These are phyloP conservation scores for Ammodytes marinus DNA, from an alignment of 2,113 vertebrate genomes.

Conservation along the genomic window DNA sequence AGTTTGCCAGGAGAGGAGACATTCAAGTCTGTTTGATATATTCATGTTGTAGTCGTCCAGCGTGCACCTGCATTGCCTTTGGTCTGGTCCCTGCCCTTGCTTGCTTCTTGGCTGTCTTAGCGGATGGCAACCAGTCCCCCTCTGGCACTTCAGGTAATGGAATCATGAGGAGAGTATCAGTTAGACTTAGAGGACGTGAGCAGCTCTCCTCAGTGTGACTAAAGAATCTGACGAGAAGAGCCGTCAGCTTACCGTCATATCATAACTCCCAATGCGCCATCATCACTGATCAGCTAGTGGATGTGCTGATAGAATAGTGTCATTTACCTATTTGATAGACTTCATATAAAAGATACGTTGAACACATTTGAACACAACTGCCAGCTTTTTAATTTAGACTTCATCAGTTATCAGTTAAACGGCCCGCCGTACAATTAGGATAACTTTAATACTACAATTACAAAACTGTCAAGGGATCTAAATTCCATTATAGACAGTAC, in stretches of 20 bases:
- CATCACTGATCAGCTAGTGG: conserved; percentile 36
- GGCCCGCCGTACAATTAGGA: conserved; percentile 39
- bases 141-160: conserved; percentile 65
- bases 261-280: conserved; percentile 47
- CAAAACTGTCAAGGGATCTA: conserved; percentile 61
- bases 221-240: conserved; percentile 52
- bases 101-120: conserved; percentile 64
- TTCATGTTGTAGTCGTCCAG: conserved; percentile 62
- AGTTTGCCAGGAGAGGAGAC: conserved; percentile 69
- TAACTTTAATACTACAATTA: conserved; percentile 61
- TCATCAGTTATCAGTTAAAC: conserved; percentile 32
- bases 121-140: conserved; percentile 60
- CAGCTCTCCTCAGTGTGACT: conserved; percentile 52
- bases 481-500: conserved; percentile 40
- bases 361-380: conserved; percentile 34
- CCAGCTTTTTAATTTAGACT: conserved; percentile 38
- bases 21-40: conserved; percentile 70
- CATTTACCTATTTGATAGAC: conserved; percentile 38
- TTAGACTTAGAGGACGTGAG: conserved; percentile 59
- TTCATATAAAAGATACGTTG: conserved; percentile 26
- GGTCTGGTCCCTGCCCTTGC: conserved; percentile 62
- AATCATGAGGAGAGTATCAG: conserved; percentile 67
- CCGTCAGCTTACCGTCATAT: conserved; percentile 44
- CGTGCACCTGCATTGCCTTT: conserved; percentile 49
- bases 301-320: conserved; percentile 48